Evolutionary conservation across 2,113 vertebrate genomes (phyloP).

Genomic region (Centropristis striata): DNA sequence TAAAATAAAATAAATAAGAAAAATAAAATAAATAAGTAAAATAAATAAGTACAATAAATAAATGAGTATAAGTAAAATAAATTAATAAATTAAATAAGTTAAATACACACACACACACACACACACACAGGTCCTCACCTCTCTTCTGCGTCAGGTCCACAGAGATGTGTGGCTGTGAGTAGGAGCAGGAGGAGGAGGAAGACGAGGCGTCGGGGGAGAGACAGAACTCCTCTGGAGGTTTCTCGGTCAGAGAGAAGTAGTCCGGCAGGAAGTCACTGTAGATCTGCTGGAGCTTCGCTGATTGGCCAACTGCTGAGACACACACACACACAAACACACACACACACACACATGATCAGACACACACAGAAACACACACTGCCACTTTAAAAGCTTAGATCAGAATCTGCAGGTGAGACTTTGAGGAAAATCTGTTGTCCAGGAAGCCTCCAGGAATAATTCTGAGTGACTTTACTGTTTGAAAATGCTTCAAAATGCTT

Average conservation of each 20-base stretch:
- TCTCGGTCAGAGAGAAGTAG: conserved; percentile 95
- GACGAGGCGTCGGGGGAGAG: conserved; percentile 93
- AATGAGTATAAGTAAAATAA: too few relatives aligned
- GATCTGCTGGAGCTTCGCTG: conserved; percentile 86
- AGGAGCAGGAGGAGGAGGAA: conserved; percentile 87
- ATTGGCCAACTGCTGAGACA: conserved; percentile 77
- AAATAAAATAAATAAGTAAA: too few relatives aligned
- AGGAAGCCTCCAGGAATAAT: too few relatives aligned
- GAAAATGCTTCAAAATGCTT: too few relatives aligned
- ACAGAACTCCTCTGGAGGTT: conserved; percentile 96
- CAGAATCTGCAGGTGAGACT: too few relatives aligned
- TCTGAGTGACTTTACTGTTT: background rate
- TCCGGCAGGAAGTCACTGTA: conserved; percentile 93
- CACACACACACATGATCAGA: conserved; percentile 26
- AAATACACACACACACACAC: background rate
- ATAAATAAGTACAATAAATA: too few relatives aligned
- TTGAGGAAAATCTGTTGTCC: background rate
- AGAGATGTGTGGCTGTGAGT: conserved; percentile 87
- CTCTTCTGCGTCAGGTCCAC: conserved; percentile 94
- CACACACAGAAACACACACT: conserved; percentile 2
- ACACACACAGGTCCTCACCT: conserved; percentile 73
- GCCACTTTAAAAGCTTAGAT: background rate
- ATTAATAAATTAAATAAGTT: too few relatives aligned
- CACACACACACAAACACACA: conserved; percentile 22
- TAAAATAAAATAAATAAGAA: too few relatives aligned